Base-by-base conservation (phyloP, 1,140 invertebrate genomes). In the Drosophila yakuba region DNA sequence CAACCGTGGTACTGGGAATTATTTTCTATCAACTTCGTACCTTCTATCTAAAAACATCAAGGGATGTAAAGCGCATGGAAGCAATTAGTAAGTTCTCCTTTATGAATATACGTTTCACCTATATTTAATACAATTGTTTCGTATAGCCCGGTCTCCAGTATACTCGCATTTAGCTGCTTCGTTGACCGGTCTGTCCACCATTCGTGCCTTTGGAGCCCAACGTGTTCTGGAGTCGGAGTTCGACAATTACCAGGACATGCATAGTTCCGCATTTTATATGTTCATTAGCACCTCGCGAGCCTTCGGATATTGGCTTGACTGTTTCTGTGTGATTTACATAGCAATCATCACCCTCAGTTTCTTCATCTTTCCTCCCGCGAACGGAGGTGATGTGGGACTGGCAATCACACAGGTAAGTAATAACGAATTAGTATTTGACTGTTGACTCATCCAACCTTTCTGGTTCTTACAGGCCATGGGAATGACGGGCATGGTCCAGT, bases 131-230 rank as follows among this genome's bases (percentile, higher is more conserved):
- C 20, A 10, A 1, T 32, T 28, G 20, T 8, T 51, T n/a, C 48
- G 43, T 4, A 14, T 85, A 96, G 96, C 95, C 59, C 94, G 95
- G 51, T 96, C 95, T 93, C 97, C 97, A 0, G 95, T 98, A 15
- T 97, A 97, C 93, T 96, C 96, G 10, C 97, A 99, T 90, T 93
- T 99, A 58, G 98, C 96, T 90, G 95, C 97, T 11, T 96, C 97
- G 0, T 93, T 99, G 4, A 96, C 97, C 92, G 98, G 98, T 4
- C 93, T 99, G 5, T 95, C 96, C 0, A 98, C 98, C 0, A 98
- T 99, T 56, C 94, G 98, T 58, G 97, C 98, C 0, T 98, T 97
- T 74, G 94, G 94, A 39, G 96, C 96, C 1, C 95, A 98, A 92
- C 93, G 95, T 61, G 95, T 96, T 51, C 94, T 98, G 12, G 96